Percentiles rank a stretch among this genome's conserved stretches.
Conservation (phyloP, 2,113 vertebrate species). For the Leucopsar rothschildi region DNA sequence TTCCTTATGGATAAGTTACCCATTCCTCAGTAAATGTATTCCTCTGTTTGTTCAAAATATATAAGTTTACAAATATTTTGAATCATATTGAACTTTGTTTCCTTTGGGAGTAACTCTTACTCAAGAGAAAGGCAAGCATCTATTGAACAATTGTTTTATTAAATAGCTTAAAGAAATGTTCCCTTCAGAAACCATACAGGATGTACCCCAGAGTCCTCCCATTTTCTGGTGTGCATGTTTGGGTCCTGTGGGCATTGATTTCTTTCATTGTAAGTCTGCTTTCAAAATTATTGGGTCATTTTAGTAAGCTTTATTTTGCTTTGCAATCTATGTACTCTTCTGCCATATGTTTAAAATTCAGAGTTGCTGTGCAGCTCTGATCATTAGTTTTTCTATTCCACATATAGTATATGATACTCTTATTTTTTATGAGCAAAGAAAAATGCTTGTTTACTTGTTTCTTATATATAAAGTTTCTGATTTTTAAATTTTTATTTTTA, state of each 20-base stretch:
- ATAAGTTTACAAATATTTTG: neutral
- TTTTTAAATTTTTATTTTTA: neutral
- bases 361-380: neutral
- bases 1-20: neutral
- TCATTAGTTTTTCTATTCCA: neutral
- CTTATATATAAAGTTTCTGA: neutral
- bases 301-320: neutral
- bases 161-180: conserved; percentile 31
- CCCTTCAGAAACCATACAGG: neutral
- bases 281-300: neutral
- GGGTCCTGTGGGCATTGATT: neutral
- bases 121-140: neutral
- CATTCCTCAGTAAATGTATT: neutral
- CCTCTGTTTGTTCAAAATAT: neutral
- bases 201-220: neutral
- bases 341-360: neutral
- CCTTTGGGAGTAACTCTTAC: neutral
- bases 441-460: neutral
- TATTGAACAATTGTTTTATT: neutral
- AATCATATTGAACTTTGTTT: neutral
- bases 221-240: neutral
- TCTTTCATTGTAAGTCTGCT: neutral
- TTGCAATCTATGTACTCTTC: neutral
- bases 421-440: neutral
- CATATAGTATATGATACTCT: neutral